These are phyloP conservation scores for Seriola rivoliana DNA, from an alignment of 2,113 vertebrate genomes.

Conservation along the genomic window DNA sequence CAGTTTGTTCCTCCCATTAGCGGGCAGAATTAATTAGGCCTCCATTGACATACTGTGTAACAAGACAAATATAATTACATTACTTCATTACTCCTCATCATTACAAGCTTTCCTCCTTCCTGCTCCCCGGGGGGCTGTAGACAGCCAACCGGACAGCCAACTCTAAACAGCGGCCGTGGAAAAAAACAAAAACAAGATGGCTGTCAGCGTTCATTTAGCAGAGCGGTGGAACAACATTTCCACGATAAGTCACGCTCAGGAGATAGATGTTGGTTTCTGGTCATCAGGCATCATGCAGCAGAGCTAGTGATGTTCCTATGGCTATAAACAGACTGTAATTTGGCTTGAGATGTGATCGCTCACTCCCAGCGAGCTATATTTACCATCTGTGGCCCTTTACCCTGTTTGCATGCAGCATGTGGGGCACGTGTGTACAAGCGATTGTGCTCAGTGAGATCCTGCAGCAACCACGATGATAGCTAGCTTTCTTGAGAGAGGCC, in stretches of 20 bases:
- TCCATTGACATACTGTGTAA: slow-evolving; percentile 51
- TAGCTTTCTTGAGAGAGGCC: slow-evolving; percentile 44
- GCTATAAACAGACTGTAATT: slow-evolving; percentile 73
- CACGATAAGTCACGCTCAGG: slow-evolving; percentile 31
- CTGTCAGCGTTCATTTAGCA: slow-evolving; percentile 57
- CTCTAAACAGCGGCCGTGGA: slow-evolving; percentile 27
- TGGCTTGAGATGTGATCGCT: slow-evolving; percentile 68
- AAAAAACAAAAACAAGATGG: slow-evolving; percentile 36
- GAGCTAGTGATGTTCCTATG: slow-evolving; percentile 53
- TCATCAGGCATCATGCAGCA: slow-evolving; percentile 39
- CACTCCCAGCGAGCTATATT: slow-evolving; percentile 66
- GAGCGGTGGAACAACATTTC: slow-evolving; percentile 27
- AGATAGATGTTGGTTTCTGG: slow-evolving; percentile 60
- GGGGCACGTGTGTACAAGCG: slow-evolving; percentile 28
- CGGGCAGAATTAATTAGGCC: slow-evolving; percentile 64
- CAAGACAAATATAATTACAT: slow-evolving; percentile 74
- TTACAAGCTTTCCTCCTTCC: slow-evolving; percentile 39
- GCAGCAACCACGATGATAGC: slow-evolving; percentile 45
- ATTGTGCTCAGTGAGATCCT: slow-evolving; percentile 14
- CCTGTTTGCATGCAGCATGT: slow-evolving; percentile 39
- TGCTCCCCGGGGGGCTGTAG: slow-evolving; percentile 23
- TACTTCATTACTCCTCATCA: slow-evolving; percentile 63
- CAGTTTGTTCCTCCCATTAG: slow-evolving; percentile 59
- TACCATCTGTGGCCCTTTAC: slow-evolving; percentile 68
- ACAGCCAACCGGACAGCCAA: slow-evolving; percentile 48